Percentiles rank a stretch among this genome's conserved stretches.
Evolutionary conservation across 2,888 invertebrate species (phyloP).

Genomic region (Aleiodes testaceus): DNA sequence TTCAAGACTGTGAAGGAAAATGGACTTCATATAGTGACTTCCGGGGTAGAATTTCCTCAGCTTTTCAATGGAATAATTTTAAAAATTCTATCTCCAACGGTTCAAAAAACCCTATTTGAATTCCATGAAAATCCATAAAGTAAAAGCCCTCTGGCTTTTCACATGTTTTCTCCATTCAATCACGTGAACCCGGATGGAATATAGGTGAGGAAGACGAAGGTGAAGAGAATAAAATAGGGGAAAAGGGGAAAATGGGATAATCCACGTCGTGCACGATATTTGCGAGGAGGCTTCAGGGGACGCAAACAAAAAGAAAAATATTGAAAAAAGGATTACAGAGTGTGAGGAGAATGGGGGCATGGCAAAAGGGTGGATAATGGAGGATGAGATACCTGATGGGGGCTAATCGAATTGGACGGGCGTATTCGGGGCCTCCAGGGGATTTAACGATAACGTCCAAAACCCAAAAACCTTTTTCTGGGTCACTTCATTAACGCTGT

Average conservation of each 20-base stretch:
- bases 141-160: neutral
- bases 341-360: constrained; percentile 3
- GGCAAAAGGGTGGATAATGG: neutral
- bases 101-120: too few species aligned
- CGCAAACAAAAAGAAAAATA: neutral
- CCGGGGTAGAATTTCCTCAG: too few species aligned
- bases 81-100: too few species aligned
- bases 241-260: neutral
- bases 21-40: too few species aligned
- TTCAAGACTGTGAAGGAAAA: too few species aligned
- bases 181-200: constrained; percentile 1
- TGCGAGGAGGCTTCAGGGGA: constrained; percentile 18
- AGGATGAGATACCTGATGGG: constrained; percentile 20
- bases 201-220: constrained; percentile 30
- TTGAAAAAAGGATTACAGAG: neutral
- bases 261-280: constrained; percentile 20
- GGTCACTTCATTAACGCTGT: constrained; percentile 45
- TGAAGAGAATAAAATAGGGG: neutral
- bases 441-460: constrained; percentile 11
- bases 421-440: constrained; percentile 30
- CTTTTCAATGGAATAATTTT: too few species aligned
- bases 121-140: too few species aligned
- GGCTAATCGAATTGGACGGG: constrained; percentile 42
- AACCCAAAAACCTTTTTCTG: constrained; percentile 38
- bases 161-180: constrained; percentile 2